Evolutionary conservation across 2,797 vertebrate genomes (phyloP), one percentile per base, ranked within the genome.

Genomic region (Triplophysa bombifrons): DNA sequence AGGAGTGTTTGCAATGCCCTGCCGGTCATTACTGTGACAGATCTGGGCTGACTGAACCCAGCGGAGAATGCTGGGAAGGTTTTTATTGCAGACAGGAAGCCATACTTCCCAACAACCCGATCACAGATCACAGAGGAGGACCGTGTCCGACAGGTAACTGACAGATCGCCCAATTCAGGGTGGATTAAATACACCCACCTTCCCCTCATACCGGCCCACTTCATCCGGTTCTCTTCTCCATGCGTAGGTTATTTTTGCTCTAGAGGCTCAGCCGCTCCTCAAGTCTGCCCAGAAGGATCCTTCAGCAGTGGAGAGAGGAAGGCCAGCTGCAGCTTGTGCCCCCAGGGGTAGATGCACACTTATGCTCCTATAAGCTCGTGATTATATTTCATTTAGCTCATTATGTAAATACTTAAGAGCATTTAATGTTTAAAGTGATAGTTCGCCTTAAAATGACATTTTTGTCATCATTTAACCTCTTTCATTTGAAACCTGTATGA

Each of bases 241-340:
- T 27, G 75, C 83, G 56, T 88, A 98, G 97, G 96, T 70, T 90
- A 94, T 91, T 98, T 95, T 88, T 99, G 96, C 77, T 93, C 94
- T 20, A 81, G 75, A 78, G 95, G 95, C 65, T 92, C 95, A 19
- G 89, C 63, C 44, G 74, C 83, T 84, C 96, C 96, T 34, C 83
- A 87, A 80, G 88, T 85, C 53, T 99, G 96, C 87, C 95, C 94
- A 2, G 88, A 88, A 86, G 97, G 96, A 84, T 93, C 93, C 74
- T 92, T 96, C 82, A 97, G 91, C 72, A 85, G 88, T 20, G 89
- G 92, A 7, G 89, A 90, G 17, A 86, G 93, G 78, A 93, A 87
- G 84, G 82, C 84, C 87, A 92, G 84, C 88, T 98, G 96, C 84
- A 91, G 88, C 25, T 84, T 86, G 46, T 98, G 97, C 88, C 93